A percentile compares a stretch with the other conserved stretches of the same genome.
These are phyloP conservation scores for Axea sp. DNA, from an alignment of 2,888 invertebrate genomes.

Conservation along the genomic window DNA sequence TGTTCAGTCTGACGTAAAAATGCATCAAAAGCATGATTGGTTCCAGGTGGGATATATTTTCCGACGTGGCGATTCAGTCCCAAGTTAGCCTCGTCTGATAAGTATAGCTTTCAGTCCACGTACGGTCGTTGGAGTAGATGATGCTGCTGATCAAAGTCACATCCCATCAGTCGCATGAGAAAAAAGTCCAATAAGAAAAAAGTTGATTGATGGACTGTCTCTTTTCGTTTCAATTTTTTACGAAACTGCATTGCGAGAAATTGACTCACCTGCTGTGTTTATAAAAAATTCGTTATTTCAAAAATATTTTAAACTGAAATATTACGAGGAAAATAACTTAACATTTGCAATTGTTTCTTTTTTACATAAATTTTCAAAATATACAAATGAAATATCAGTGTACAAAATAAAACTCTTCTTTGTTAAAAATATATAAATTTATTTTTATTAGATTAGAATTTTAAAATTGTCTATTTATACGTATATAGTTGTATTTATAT, in stretches of 20 bases:
- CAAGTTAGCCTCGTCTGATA: constrained; percentile 24
- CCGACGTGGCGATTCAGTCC: constrained; percentile 14
- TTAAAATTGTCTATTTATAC: too few relatives aligned
- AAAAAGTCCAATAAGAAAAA: constrained; percentile 15
- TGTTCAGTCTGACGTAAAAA: constrained; percentile 17
- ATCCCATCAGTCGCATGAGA: constrained; percentile 23
- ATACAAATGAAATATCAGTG: too few relatives aligned
- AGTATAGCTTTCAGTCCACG: constrained; percentile 35
- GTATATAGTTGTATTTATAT: too few relatives aligned
- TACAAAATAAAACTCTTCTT: too few relatives aligned
- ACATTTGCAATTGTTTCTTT: too few relatives aligned
- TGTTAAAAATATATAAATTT: too few relatives aligned
- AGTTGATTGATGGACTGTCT: constrained; percentile 36
- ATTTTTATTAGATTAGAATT: too few relatives aligned
- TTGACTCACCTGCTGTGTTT: background rate
- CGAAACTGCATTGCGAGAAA: constrained; percentile 14
- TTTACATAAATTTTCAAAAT: too few relatives aligned
- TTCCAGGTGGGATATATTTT: constrained; percentile 27
- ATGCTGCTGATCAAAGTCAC: constrained; percentile 42
- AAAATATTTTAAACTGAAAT: background rate
- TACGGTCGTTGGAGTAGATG: constrained; percentile 18
- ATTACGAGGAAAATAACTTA: too few relatives aligned
- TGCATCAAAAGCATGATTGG: constrained; percentile 28
- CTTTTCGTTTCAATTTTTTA: constrained; percentile 4
- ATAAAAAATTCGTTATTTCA: constrained; percentile 10